Base-by-base conservation (phyloP, 2,888 invertebrate species). In the Spialia ferax region DNA sequence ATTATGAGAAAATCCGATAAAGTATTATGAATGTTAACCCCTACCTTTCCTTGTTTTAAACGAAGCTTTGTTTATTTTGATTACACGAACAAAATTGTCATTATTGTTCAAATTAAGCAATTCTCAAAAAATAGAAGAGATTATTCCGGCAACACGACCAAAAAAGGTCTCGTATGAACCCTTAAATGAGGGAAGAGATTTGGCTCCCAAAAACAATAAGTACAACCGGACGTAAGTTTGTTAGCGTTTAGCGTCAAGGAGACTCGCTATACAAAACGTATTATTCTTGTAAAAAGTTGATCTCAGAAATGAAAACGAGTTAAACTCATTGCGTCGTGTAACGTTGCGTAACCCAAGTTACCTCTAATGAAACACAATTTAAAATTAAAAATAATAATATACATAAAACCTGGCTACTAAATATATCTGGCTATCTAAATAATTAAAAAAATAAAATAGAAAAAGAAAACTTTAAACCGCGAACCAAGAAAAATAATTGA, bases 251-350 rank as follows among this genome's bases (percentile, higher is more conserved):
- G 52, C 54, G 26, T 22, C 15, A 59, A 15, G 54, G 42, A 20
- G 54, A 54, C 54, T 38, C 65, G 48, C 60, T 29, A 50, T 55
- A 65, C 65, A 52, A 62, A 62, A 22, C 32, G 61, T 52, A 62
- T 62, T 62, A 32, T 68, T 54, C 57, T 54, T 67, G 55, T 65
- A 71, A 65, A 70, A 70, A 69, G 60, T 68, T 45, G 45, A 38
- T 15, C 1, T 22, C n/a, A 59, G 50, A 52, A 52, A 59, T 38
- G 52, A 50, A 57, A 63, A 65, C 35, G 35, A 45, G 2, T 20
- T n/a, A 0, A 38, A 18, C 20, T 56, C 48, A 20, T 50, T 59
- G 52, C 4, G 23, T 38, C 35, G 5, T 8, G 15, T 35, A 1
- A 8, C 22, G 48, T 64, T 57, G 50, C 35, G 64, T 55, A 8